phyloP scores from a whole-genome alignment of 1,140 invertebrate genomes.

The Heliconius melpomene region DNA sequence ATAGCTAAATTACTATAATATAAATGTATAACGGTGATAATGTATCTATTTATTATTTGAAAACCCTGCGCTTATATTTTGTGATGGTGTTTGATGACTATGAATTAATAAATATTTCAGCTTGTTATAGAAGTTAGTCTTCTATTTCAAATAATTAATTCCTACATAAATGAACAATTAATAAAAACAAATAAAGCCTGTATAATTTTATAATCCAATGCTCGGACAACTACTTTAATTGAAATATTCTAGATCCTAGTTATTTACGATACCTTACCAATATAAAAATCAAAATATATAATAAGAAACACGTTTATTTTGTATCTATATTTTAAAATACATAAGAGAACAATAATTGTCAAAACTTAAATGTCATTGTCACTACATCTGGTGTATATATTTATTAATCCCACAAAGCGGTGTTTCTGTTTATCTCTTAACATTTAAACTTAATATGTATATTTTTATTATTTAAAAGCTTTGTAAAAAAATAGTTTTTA shows the following conservation, averaged over 20 bases:
- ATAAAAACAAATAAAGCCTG: no score
- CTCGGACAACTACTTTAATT: no score
- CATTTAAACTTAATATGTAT: neutral
- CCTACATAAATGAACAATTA: no score
- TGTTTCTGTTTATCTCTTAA: neutral
- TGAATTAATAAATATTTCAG: neutral
- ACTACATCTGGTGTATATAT: neutral
- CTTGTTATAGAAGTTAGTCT: neutral
- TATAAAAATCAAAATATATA: neutral
- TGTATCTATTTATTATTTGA: neutral
- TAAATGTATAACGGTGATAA: neutral
- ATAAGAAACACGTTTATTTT: neutral
- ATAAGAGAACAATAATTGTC: neutral
- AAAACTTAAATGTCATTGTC: slow-evolving; percentile 1
- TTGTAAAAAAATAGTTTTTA: neutral
- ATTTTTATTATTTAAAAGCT: neutral
- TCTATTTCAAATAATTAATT: no score
- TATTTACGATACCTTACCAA: neutral
- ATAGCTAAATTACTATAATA: neutral
- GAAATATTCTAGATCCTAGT: no score
- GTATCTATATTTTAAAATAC: neutral
- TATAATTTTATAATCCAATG: no score
- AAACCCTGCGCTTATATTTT: neutral
- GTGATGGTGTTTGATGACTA: neutral
- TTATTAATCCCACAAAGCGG: neutral